Evolutionary conservation across 2,888 invertebrate genomes (phyloP).

Genomic region (Microctonus brassicae): DNA sequence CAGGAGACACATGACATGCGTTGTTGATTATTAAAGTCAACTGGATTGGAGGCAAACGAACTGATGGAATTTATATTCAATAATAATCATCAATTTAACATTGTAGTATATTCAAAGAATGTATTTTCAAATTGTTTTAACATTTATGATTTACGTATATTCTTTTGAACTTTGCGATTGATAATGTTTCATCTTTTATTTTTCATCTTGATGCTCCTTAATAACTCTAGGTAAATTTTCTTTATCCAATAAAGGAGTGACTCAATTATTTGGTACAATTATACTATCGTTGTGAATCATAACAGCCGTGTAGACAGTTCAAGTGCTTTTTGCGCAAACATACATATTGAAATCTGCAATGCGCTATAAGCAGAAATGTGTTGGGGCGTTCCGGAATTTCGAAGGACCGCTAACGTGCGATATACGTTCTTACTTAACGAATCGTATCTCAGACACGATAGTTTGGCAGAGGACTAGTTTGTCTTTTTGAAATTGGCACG

Average conservation of each 20-base stretch:
- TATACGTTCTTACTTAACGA: conserved; percentile 57
- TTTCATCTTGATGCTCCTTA: not conserved
- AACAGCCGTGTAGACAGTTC: not conserved
- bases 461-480: conserved; percentile 51
- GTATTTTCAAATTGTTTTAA: not conserved
- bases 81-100: not conserved
- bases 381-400: conserved; percentile 44
- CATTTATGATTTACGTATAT: no score
- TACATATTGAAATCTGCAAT: conserved; percentile 42
- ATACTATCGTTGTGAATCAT: conserved; percentile 11
- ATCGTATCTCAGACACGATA: conserved; percentile 53
- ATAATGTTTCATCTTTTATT: no score
- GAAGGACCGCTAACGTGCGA: conserved; percentile 40
- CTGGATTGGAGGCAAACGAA: conserved; percentile 44
- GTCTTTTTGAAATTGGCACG: conserved; percentile 59
- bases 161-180: no score
- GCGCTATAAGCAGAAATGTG: conserved; percentile 43
- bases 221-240: not conserved
- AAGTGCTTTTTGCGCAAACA: conserved; percentile 31
- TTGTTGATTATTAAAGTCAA: conserved; percentile 41
- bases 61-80: conserved; percentile 17
- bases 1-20: conserved; percentile 16
- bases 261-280: not conserved
- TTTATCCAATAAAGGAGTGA: not conserved
- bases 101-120: not conserved